These are phyloP conservation scores for Poecilus cupreus DNA, from an alignment of 2,888 invertebrate species.

Conservation along the genomic window DNA sequence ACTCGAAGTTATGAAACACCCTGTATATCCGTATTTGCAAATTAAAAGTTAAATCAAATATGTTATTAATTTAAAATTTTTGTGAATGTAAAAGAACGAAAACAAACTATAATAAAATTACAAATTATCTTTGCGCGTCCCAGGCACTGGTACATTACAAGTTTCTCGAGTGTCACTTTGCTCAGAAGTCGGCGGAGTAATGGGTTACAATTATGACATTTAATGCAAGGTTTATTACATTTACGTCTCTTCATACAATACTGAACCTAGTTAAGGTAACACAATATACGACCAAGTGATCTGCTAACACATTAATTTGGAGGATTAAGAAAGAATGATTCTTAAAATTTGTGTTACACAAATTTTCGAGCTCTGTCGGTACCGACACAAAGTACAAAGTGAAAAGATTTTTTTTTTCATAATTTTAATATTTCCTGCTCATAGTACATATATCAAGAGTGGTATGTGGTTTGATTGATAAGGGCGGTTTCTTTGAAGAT, in stretches of 20 bases:
- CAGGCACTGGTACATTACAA: background rate
- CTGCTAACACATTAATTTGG: slow-evolving; percentile 11
- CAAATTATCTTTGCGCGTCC: background rate
- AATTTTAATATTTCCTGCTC: slow-evolving; percentile 50
- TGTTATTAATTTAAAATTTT: too few relatives aligned
- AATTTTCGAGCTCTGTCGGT: slow-evolving; percentile 22
- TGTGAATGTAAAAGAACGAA: too few relatives aligned
- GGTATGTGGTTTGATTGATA: background rate
- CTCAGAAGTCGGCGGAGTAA: background rate
- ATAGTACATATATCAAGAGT: background rate
- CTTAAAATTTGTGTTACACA: slow-evolving; percentile 33
- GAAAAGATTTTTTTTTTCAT: background rate
- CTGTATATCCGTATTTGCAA: too few relatives aligned
- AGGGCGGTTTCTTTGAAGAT: background rate
- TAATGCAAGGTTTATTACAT: slow-evolving; percentile 17
- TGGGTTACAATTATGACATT: slow-evolving; percentile 7
- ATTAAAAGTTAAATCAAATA: too few relatives aligned
- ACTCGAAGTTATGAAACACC: too few relatives aligned
- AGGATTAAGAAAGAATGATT: slow-evolving; percentile 41
- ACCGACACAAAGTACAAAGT: background rate
- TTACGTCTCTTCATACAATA: slow-evolving; percentile 21
- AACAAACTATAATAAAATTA: too few relatives aligned
- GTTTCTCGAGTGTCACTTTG: background rate
- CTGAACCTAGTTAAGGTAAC: background rate
- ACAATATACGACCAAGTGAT: background rate